Base-by-base conservation (phyloP, 2,888 invertebrate species). In the Oscheius sp. region DNA sequence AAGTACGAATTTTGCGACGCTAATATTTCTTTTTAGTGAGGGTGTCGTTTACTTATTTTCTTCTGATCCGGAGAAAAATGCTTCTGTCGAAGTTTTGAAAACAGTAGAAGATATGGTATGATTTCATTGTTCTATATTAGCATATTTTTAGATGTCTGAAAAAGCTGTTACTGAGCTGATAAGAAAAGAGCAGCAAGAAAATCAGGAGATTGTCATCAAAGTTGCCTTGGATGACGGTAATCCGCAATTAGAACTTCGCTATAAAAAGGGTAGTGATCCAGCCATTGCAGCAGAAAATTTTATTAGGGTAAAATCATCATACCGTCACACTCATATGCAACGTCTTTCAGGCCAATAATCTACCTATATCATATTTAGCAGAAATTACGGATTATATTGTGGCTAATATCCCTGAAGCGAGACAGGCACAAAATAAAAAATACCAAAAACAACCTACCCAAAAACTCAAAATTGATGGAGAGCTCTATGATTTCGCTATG, bases 401-500 rank as follows among this genome's bases (percentile, higher is more conserved):
- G 58, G 59, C 74, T 13, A 78, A 81, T 56, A 78, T 86, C 13
- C 86, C 86, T 0, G 81, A 83, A 61, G 82, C 82, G 0, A 75
- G 72, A 25, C 72, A 72, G 1, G 78, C 68, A n/a, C 73, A 75
- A 49, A 59, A 35, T 6, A 66, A 68, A 21, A 68, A 72, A 21
- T 45, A 29, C 55, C 25, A 71, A 1, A 69, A 69, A 25, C 73
- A 59, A 49, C 49, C 75, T 3, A 77, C 75, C 2, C 74, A 74
- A 45, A 73, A 72, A n/a, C 61, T 73, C 12, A n/a, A 18, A 12
- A 70, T 80, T 21, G 76, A 80, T 45, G 78, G 77, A 3, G 72
- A 73, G 49, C 93, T 94, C 86, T 98, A 96, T 88, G 98, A 98
- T 90, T 96, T 92, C 90, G 96, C 97, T 35, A 97, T 98, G 89